A percentile compares a stretch with the other conserved stretches of the same genome.
These are phyloP conservation scores for Athene cunicularia DNA, from an alignment of 2,113 vertebrate species.

Conservation along the genomic window DNA sequence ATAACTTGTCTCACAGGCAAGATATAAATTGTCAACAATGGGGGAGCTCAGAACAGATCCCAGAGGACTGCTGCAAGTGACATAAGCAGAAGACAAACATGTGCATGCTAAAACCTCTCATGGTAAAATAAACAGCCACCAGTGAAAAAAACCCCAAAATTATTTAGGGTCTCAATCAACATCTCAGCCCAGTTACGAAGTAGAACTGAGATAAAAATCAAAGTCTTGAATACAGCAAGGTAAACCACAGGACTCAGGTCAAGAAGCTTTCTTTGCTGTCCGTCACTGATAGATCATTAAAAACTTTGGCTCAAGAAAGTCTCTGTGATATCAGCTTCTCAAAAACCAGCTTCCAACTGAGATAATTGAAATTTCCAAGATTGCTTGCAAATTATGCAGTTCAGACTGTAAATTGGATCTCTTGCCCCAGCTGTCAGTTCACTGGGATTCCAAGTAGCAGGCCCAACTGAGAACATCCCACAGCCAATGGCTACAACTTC, in stretches of 20 bases:
- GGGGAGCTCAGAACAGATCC: constrained; percentile 3
- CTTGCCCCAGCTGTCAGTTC: too few relatives aligned
- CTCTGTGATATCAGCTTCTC: not conserved
- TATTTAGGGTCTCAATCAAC: not conserved
- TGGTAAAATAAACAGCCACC: not conserved
- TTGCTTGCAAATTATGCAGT: too few relatives aligned
- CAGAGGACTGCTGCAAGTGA: not conserved
- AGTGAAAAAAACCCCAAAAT: not conserved
- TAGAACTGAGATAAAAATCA: not conserved
- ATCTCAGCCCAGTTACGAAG: not conserved
- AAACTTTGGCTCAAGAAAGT: not conserved
- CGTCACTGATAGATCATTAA: constrained; percentile 17
- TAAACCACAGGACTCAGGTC: not conserved
- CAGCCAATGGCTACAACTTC: not conserved
- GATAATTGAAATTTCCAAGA: constrained; percentile 36
- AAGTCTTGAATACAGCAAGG: not conserved
- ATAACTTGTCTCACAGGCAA: constrained; percentile 48
- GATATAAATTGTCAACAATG: constrained; percentile 37
- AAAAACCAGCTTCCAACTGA: not conserved
- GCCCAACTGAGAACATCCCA: not conserved
- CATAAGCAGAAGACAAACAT: constrained; percentile 18
- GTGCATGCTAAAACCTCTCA: not conserved
- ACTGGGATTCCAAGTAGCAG: too few relatives aligned
- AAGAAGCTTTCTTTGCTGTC: not conserved
- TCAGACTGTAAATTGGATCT: too few relatives aligned